Evolutionary conservation across 2,113 vertebrate species (phyloP).

Genomic region (rabbit (Oryctolagus cuniculus)): mOryCun1.1 NC_091437.1:30868001-30868500

Average conservation of each 20-base stretch:
- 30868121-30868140: neutral
- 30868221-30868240: constrained; percentile 11
- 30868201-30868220: neutral
- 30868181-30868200: neutral
- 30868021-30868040: constrained; percentile 21
- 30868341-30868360: no score
- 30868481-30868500: no score
- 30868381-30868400: no score
- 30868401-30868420: no score
- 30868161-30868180: neutral
- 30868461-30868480: no score
- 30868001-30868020: neutral
- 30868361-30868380: no score
- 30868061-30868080: neutral
- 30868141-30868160: neutral
- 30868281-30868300: neutral
- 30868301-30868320: neutral
- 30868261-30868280: neutral
- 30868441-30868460: no score
- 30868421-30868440: no score
- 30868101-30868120: neutral
- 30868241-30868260: neutral
- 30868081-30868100: constrained; percentile 1
- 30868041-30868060: no score
- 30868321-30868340: no score